Percentiles rank a stretch among this genome's conserved stretches.
These are phyloP conservation scores for Drosophila infuscata DNA, from an alignment of 2,888 invertebrate species.

Conservation along the genomic window DNA sequence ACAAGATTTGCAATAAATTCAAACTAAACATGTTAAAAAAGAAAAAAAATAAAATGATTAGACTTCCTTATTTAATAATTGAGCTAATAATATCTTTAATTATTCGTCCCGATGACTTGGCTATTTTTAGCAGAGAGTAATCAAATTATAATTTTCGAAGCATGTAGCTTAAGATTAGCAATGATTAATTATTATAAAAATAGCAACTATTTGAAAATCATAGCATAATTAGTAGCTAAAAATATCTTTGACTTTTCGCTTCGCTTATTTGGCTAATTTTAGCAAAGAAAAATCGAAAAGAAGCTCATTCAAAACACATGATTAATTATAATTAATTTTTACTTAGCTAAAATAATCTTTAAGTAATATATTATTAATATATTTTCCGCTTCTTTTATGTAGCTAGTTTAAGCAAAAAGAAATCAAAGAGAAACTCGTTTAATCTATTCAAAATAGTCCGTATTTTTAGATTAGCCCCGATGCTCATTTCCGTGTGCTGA, in stretches of 20 bases:
- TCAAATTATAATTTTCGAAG: no score
- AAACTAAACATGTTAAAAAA: neutral
- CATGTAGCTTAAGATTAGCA: no score
- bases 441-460: conserved; percentile 2
- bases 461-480: neutral
- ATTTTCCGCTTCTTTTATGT: neutral
- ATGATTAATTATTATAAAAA: neutral
- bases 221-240: neutral
- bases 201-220: neutral
- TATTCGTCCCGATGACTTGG: neutral
- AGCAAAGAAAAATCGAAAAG: no score
- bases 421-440: neutral
- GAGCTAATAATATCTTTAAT: neutral
- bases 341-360: neutral
- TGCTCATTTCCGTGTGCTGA: neutral
- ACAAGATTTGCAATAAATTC: neutral
- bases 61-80: neutral
- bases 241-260: no score
- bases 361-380: neutral
- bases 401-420: neutral
- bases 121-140: neutral
- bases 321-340: no score
- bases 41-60: neutral
- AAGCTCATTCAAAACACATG: no score
- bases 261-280: no score